phyloP scores from a whole-genome alignment of 2,888 invertebrate genomes.

The Brenthis ino region DNA sequence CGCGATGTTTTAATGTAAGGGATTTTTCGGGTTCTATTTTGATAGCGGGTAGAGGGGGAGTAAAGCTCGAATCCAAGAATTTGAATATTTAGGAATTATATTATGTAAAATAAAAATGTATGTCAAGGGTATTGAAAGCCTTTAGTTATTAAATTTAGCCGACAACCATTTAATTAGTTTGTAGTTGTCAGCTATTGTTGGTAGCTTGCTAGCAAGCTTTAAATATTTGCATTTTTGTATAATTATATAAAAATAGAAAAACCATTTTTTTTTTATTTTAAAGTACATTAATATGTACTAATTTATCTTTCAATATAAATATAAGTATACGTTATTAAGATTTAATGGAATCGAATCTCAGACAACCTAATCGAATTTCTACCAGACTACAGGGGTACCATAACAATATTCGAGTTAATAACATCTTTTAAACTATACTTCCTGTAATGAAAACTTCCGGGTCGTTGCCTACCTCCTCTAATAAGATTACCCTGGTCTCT shows the following conservation, averaged over 20 bases:
- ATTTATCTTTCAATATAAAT: too few relatives aligned
- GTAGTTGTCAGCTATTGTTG: too few relatives aligned
- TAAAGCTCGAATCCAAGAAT: not conserved
- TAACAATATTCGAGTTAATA: slow-evolving; percentile 24
- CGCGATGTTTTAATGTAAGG: slow-evolving; percentile 16
- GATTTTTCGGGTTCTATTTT: slow-evolving; percentile 21
- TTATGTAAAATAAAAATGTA: too few relatives aligned
- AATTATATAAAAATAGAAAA: too few relatives aligned
- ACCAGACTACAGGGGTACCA: not conserved
- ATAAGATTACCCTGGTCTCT: slow-evolving; percentile 28
- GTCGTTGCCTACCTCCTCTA: slow-evolving; percentile 22
- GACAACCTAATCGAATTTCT: slow-evolving; percentile 4
- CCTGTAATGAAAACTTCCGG: slow-evolving; percentile 34
- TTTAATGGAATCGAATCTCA: slow-evolving; percentile 2
- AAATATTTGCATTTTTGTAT: too few relatives aligned
- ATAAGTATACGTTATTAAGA: too few relatives aligned
- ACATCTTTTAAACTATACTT: slow-evolving; percentile 33
- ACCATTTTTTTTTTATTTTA: too few relatives aligned
- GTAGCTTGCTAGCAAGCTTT: too few relatives aligned
- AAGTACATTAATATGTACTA: too few relatives aligned
- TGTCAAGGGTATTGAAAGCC: too few relatives aligned
- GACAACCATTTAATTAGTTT: too few relatives aligned
- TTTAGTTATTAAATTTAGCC: not conserved
- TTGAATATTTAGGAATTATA: not conserved
- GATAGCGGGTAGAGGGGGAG: slow-evolving; percentile 4